phyloP scores from a whole-genome alignment of 2,888 invertebrate genomes.

The Empis stercorea region DNA sequence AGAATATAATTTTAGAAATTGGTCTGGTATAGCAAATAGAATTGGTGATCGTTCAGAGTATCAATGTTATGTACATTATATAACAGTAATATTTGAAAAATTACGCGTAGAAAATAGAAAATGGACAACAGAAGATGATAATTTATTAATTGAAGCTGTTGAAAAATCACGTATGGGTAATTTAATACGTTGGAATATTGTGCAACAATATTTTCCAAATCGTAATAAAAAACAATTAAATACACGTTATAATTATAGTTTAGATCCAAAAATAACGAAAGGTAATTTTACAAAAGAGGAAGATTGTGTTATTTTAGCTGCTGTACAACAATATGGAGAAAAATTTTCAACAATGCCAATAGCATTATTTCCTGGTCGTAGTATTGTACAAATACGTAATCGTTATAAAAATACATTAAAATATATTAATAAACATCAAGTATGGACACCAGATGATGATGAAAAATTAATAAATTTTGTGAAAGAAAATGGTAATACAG shows the following conservation, averaged over 20 bases:
- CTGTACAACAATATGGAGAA: conserved; percentile 46
- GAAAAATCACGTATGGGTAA: conserved; percentile 49
- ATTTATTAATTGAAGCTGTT: conserved; percentile 47
- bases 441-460: conserved; percentile 53
- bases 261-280: conserved; percentile 25
- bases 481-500: conserved; percentile 35
- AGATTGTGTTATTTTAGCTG: conserved; percentile 49
- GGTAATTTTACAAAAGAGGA: conserved; percentile 49
- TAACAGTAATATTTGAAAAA: conserved; percentile 36
- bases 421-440: conserved; percentile 31
- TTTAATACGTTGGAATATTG: conserved; percentile 61
- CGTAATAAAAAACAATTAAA: conserved; percentile 54
- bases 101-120: conserved; percentile 25
- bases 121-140: conserved; percentile 60
- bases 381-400: conserved; percentile 45
- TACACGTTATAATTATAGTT: conserved; percentile 38
- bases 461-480: conserved; percentile 43
- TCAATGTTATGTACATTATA: conserved; percentile 55
- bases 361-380: conserved; percentile 47
- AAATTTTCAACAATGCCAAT: conserved; percentile 45
- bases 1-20: conserved; percentile 43
- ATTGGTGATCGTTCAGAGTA: conserved; percentile 51
- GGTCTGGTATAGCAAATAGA: conserved; percentile 49
- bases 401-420: conserved; percentile 43
- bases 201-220: conserved; percentile 47